Evolutionary conservation across 1,140 invertebrate species (phyloP), one percentile per base, ranked within the genome.

Genomic region (Drosophila pandora): DNA sequence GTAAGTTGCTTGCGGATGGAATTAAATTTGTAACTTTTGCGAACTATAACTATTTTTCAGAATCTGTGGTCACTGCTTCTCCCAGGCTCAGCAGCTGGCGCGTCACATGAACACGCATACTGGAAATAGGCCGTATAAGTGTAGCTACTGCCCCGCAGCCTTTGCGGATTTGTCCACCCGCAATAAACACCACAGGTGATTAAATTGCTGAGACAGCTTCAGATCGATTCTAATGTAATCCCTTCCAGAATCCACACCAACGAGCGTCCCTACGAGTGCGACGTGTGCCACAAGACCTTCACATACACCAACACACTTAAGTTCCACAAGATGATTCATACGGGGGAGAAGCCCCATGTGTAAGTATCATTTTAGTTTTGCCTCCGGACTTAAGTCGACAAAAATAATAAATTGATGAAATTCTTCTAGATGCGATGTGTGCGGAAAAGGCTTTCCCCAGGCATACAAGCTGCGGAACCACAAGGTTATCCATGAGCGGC

Each of bases 141-240:
- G 95, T 81, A 93, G 94, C 57, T 92, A 95, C 23, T 96, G 95
- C 83, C 93, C 95, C 61, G 92, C 95, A 30, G 92, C 94, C 41
- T 96, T 96, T 91, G 94, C 95, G 1, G 93, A 94, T 80, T 92
- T 93, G 58, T 93, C 93, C 37, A 93, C 92, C 6, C 90, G 93
- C 17, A 93, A 94, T 75, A 94, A 94, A 57, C 93, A 94, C 70
- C 93, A 94, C 87, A 93, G 93, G 83, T 87, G 3, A 47, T 74
- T 1, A 5, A 3, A 23, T 21, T 17, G 3, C 8, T 34, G 34
- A 37, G 34, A 7, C 17, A 32, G 39, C 2, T n/a, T 10, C 10
- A 37, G 10, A 37, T 37, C 34, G 3, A n/a, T 13, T 25, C 0
- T 8, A 41, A 2, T 10, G 52, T 4, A 2, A 30, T 23, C 23